Conservation (phyloP, 1,140 invertebrate species). For the Brachionus asplanchnoidis region DNA sequence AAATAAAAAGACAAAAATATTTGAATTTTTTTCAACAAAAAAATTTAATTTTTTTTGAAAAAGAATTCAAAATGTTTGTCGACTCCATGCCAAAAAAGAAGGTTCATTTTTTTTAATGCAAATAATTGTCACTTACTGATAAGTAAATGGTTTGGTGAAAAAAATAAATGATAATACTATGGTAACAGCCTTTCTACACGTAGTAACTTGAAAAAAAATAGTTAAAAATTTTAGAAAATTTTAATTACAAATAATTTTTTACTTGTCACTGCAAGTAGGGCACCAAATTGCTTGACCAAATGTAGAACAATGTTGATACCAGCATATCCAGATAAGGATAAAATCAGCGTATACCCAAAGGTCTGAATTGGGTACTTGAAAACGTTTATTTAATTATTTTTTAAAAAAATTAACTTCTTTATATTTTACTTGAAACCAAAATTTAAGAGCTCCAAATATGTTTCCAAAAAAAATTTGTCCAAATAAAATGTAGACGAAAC, state of each 20-base stretch:
- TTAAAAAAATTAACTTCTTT: background rate
- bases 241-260: conserved; percentile 43
- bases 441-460: background rate
- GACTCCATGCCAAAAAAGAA: no score
- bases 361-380: conserved; percentile 15
- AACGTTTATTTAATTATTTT: background rate
- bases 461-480: conserved; percentile 17
- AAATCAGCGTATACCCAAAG: conserved; percentile 61
- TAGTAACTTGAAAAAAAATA: conserved; percentile 55
- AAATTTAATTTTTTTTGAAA: background rate
- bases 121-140: conserved; percentile 68
- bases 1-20: background rate
- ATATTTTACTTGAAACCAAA: conserved; percentile 18
- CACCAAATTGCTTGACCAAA: conserved; percentile 76
- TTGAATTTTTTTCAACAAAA: background rate
- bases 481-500: conserved; percentile 11
- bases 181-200: conserved; percentile 76
- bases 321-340: conserved; percentile 77
- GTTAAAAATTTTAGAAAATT: conserved; percentile 62
- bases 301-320: conserved; percentile 85
- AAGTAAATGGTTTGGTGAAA: conserved; percentile 87
- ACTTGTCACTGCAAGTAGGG: conserved; percentile 71
- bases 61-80: background rate
- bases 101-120: background rate
- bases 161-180: conserved; percentile 86